These are phyloP conservation scores for Acrossocheilus wenchowensis DNA, from an alignment of 2,797 vertebrate genomes.

Conservation along the genomic window DNA sequence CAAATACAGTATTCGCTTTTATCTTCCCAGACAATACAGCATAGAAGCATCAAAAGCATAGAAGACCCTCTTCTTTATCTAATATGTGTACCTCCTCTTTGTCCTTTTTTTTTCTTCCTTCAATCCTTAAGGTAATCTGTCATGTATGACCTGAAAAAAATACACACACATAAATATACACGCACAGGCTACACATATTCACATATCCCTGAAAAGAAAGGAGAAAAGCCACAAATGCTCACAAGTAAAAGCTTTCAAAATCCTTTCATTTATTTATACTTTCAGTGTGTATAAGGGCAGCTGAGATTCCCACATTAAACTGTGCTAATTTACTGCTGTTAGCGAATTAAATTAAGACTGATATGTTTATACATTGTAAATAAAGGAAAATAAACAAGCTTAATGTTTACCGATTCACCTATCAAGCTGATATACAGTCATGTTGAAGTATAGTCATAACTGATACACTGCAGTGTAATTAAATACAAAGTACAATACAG, in stretches of 20 bases:
- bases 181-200: neutral
- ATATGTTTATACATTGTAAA: neutral
- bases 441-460: neutral
- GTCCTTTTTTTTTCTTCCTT: constrained; percentile 2
- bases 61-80: constrained; percentile 2
- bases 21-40: neutral
- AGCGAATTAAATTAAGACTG: neutral
- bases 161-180: constrained; percentile 5
- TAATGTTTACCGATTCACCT: neutral
- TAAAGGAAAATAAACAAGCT: neutral
- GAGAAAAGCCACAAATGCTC: neutral
- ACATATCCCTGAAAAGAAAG: constrained; percentile 16
- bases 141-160: constrained; percentile 10
- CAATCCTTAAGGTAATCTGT: neutral
- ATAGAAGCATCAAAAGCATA: neutral
- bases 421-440: neutral
- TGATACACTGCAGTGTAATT: neutral
- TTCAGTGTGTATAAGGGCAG: neutral
- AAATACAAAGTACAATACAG: neutral
- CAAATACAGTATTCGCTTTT: neutral
- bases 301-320: neutral
- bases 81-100: constrained; percentile 11
- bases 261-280: constrained; percentile 47
- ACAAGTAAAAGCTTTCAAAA: constrained; percentile 45
- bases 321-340: neutral